Evolutionary conservation across 1,140 invertebrate species (phyloP), one percentile per base, ranked within the genome.

Genomic region (Zaprionus inermis): DNA sequence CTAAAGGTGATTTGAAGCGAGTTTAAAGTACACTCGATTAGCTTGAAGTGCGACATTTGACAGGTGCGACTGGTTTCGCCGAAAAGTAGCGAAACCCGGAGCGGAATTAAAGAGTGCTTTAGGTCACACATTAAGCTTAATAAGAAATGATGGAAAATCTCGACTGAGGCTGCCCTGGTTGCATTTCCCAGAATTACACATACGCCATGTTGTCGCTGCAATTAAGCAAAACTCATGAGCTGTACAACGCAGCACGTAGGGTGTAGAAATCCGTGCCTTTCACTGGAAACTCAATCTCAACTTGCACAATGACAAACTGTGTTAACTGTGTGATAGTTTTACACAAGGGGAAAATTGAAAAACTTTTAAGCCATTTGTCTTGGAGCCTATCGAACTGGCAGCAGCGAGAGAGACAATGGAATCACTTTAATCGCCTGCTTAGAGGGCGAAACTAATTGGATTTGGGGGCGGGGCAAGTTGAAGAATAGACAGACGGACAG

Each of bases 331-430:
- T 20, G 49, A 61, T 61, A 73, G 71, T 69, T 73, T 60, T n/a
- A n/a, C 36, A 44, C 38, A n/a, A 51, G 36, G 22, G 36, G 64
- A 41, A 72, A 83, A 86, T 81, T 69, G 72, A 70, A 85, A 79
- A 85, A 86, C 54, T 74, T 79, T 81, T 60, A 5, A 34, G 11
- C 65, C 49, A 54, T 61, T 36, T 76, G 57, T 54, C 36, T 54
- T 59, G 16, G 38, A 14, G 34, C 44, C 44, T 52, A 67, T 72
- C 68, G 58, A 78, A 66, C 51, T 58, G 36, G 32, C n/a, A 24
- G 24, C n/a, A 46, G 6, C 44, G 36, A 24, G 58, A 54, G n/a
- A 56, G 14, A 46, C 56, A 61, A 61, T 32, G 52, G 36, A 69
- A 60, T 56, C 72, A 52, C 32, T 57, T 73, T 63, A 51, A 73